phyloP scores from a whole-genome alignment of 1,140 invertebrate species.

The Micrasema minimum region DNA sequence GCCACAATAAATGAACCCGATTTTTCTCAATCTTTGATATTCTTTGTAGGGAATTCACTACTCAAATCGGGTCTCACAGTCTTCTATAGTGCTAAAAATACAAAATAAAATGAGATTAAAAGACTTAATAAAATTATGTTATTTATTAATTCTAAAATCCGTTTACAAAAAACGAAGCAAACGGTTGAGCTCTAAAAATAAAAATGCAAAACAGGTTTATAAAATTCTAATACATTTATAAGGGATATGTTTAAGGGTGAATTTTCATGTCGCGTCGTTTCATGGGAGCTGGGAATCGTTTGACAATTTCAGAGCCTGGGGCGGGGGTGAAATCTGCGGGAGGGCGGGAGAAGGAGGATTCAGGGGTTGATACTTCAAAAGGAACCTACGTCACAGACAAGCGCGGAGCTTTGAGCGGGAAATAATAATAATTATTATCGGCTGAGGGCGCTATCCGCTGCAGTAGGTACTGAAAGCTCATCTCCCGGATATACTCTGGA shows the following conservation, averaged over 20 bases:
- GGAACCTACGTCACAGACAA: conserved; percentile 49
- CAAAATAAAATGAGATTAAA: too few species aligned
- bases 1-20: too few species aligned
- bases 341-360: neutral
- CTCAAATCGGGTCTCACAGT: too few species aligned
- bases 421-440: conserved; percentile 35
- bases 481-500: too few species aligned
- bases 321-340: neutral
- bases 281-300: conserved; percentile 33
- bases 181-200: too few species aligned
- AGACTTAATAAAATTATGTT: too few species aligned
- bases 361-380: conserved; percentile 51
- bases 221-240: conserved; percentile 12
- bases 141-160: too few species aligned
- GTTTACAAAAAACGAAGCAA: too few species aligned
- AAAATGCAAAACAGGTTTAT: conserved; percentile 6
- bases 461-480: neutral
- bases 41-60: too few species aligned
- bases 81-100: too few species aligned
- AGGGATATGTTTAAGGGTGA: conserved; percentile 25
- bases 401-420: conserved; percentile 30
- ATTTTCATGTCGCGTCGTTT: conserved; percentile 40
- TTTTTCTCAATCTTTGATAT: too few species aligned
- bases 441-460: conserved; percentile 12
- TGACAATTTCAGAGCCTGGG: conserved; percentile 42